Conservation (phyloP, 1,140 invertebrate species). For the Geopemphigus sp. region DNA sequence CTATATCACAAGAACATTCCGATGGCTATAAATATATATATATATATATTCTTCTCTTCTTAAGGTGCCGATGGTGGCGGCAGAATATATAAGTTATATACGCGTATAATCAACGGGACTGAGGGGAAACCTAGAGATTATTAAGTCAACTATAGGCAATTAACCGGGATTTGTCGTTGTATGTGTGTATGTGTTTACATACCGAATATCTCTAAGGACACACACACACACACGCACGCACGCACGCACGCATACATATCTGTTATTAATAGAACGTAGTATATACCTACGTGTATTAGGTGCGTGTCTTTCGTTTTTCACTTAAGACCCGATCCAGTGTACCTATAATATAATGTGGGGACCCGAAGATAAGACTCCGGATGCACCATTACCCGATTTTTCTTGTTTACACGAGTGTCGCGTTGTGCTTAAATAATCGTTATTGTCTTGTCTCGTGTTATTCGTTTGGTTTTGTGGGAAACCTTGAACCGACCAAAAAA, state of each 20-base stretch:
- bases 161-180: constrained; percentile 35
- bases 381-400: constrained; percentile 24
- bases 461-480: neutral
- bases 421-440: constrained; percentile 28
- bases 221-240: neutral
- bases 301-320: constrained; percentile 19
- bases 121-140: constrained; percentile 3
- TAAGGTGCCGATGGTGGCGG: no score
- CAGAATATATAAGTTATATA: no score
- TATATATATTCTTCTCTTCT: neutral
- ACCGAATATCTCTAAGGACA: constrained; percentile 26
- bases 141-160: constrained; percentile 47
- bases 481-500: constrained; percentile 1
- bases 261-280: constrained; percentile 32
- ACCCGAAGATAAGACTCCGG: constrained; percentile 43
- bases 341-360: constrained; percentile 4
- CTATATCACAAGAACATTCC: constrained; percentile 5
- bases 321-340: constrained; percentile 9
- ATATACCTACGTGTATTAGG: neutral
- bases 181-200: neutral
- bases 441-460: constrained; percentile 25
- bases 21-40: no score
- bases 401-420: constrained; percentile 41
- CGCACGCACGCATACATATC: neutral
- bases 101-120: no score